phyloP scores from a whole-genome alignment of 2,113 vertebrate species.

The Cephalophus harveyi region DNA sequence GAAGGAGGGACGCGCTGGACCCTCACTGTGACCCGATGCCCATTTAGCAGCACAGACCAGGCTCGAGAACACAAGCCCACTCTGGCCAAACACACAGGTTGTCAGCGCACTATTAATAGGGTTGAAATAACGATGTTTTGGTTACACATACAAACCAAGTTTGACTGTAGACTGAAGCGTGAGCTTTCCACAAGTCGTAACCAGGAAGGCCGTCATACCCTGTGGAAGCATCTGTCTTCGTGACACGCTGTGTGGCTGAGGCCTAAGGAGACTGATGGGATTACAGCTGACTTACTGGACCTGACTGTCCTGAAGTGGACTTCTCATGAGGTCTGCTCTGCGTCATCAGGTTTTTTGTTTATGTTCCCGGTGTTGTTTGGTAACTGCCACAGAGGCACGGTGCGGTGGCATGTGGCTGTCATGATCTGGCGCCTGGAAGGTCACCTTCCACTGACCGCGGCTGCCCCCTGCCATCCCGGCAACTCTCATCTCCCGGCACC shows the following conservation, averaged over 20 bases:
- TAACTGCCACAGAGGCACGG: not conserved
- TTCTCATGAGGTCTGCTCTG: not conserved
- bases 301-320: not conserved
- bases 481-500: not conserved
- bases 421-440: rapidly evolving
- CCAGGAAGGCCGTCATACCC: rapidly evolving
- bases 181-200: rapidly evolving
- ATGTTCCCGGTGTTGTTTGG: not conserved
- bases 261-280: not conserved
- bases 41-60: not conserved
- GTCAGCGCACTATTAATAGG: not conserved
- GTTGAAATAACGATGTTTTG: not conserved
- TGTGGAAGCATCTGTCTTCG: not conserved
- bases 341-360: rapidly evolving
- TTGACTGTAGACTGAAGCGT: not conserved
- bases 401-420: not conserved
- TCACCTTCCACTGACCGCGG: not conserved
- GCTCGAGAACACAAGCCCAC: not conserved
- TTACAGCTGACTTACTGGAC: not conserved
- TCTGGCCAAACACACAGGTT: not conserved
- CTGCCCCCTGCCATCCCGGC: not conserved
- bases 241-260: not conserved
- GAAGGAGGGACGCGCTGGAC: not conserved
- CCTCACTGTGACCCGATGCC: not conserved
- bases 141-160: not conserved